Evolutionary conservation across 2,113 vertebrate genomes (phyloP), one percentile per base, ranked within the genome.

Genomic region (Melanerpes aurifrons): DNA sequence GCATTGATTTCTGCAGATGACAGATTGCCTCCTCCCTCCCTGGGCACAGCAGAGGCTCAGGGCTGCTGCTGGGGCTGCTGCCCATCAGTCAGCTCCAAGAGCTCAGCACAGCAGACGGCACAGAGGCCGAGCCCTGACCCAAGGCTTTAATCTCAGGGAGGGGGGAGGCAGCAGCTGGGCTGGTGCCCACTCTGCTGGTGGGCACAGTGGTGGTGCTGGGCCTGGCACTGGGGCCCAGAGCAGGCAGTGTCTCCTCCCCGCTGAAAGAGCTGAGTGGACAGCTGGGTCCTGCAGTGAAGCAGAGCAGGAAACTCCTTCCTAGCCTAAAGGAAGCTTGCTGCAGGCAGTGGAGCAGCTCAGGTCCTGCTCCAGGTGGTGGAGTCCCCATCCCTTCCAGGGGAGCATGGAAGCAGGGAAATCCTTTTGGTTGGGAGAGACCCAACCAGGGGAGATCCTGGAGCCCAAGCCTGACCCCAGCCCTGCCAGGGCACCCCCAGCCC

Each of bases 1-100:
- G 64, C 89, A 96, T 71, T 82, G 92, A 95, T 95, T 80, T 79
- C 91, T 89, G 67, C n/a, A 79, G 73, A 81, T 85, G 95, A 96
- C 95, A 94, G 77, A 50, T 93, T 3, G 0, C 70, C 81, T 89
- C 40, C 84, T 89, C 81, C 81, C 71, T 50, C 24, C 71, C 17
- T 82, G 70, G n/a, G 86, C 58, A 17, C 12, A 89, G 83, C 86
- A 50, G 59, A 6, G 64, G 92, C 92, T 86, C 68, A n/a, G 92
- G 84, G 92, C 68, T 25, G 63, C 29, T 0, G 2, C 29, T 69
- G n/a, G 7, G 70, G 53, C 58, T 35, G 78, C 28, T 37, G 57
- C 66, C 84, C 47, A 40, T 82, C 92, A 87, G 31, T 92, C 95
- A 82, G 45, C 87, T 85, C 79, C 57, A 66, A 81, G 87, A 47